Percentiles rank a stretch among this genome's conserved stretches.
Evolutionary conservation across 1,140 invertebrate genomes (phyloP).

Genomic region (Centruroides vittatus): DNA sequence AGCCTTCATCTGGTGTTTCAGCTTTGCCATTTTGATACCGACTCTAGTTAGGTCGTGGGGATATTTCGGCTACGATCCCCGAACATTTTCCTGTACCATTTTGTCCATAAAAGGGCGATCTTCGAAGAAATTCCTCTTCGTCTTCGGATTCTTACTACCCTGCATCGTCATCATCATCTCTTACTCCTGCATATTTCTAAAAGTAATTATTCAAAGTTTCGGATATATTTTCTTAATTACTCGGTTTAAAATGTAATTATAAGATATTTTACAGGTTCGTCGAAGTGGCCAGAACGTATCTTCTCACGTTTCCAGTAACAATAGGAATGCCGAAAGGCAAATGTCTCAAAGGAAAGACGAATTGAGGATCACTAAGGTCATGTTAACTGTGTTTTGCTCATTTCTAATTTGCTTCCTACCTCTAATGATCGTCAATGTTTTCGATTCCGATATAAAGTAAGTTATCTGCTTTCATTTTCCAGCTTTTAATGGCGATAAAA

Average conservation of each 20-base stretch:
- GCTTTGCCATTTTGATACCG: conserved; percentile 48
- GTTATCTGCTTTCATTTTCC: neutral
- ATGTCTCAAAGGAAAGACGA: conserved; percentile 8
- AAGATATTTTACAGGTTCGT: neutral
- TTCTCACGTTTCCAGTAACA: conserved; percentile 55
- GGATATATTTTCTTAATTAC: neutral
- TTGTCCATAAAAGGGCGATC: conserved; percentile 48
- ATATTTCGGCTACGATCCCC: conserved; percentile 49
- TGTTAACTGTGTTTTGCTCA: conserved; percentile 68
- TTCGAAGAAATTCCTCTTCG: conserved; percentile 71
- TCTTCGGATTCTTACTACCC: conserved; percentile 63
- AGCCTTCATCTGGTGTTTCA: conserved; percentile 54
- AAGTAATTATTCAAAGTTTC: neutral
- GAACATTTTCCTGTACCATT: conserved; percentile 19
- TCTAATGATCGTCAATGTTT: conserved; percentile 65
- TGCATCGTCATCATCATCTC: conserved; percentile 65
- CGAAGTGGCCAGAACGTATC: conserved; percentile 26
- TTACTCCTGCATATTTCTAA: conserved; percentile 33
- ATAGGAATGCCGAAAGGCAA: neutral
- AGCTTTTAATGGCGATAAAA: too few species aligned
- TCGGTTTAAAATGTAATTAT: neutral
- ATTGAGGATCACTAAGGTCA: conserved; percentile 54
- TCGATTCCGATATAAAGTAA: neutral
- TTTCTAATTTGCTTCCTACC: conserved; percentile 70
- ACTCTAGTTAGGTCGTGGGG: conserved; percentile 66